phyloP scores from a whole-genome alignment of 2,888 invertebrate species.

The Falcaria lacertinaria region DNA sequence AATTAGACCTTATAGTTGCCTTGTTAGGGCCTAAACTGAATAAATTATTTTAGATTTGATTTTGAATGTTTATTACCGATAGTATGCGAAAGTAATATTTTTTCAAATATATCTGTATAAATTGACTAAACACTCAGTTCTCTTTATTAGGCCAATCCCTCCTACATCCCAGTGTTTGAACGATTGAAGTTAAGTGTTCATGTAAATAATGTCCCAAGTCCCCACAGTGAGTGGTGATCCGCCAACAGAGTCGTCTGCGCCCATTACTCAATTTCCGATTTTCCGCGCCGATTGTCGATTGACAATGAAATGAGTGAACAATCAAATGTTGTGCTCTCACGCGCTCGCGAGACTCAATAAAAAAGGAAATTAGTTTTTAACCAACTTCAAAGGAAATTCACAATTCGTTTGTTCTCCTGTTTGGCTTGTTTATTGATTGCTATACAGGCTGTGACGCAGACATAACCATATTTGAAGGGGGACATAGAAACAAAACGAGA shows the following conservation, averaged over 20 bases:
- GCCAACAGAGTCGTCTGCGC: not conserved
- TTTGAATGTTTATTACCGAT: no score
- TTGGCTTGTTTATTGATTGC: not conserved
- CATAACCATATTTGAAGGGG: not conserved
- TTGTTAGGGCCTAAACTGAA: no score
- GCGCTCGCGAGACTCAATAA: slow-evolving; percentile 5
- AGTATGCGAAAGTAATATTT: no score
- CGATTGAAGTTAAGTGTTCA: not conserved
- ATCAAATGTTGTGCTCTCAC: slow-evolving; percentile 43
- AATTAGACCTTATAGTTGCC: no score
- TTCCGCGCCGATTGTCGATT: slow-evolving; percentile 43
- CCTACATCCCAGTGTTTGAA: no score
- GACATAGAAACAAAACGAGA: no score
- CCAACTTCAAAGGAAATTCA: slow-evolving; percentile 10
- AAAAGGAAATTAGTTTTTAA: slow-evolving; percentile 23
- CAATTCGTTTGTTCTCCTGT: not conserved
- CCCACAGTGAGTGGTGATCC: not conserved
- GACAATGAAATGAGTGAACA: slow-evolving; percentile 55
- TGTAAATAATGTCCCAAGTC: not conserved
- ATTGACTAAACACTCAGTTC: no score
- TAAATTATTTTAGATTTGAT: no score
- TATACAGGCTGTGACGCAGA: no score
- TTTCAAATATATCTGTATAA: no score
- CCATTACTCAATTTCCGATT: slow-evolving; percentile 67
- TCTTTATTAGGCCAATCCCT: no score